Evolutionary conservation across 2,888 invertebrate species (phyloP), one percentile per base, ranked within the genome.

Genomic region (Cremastobaeus sp.): DNA sequence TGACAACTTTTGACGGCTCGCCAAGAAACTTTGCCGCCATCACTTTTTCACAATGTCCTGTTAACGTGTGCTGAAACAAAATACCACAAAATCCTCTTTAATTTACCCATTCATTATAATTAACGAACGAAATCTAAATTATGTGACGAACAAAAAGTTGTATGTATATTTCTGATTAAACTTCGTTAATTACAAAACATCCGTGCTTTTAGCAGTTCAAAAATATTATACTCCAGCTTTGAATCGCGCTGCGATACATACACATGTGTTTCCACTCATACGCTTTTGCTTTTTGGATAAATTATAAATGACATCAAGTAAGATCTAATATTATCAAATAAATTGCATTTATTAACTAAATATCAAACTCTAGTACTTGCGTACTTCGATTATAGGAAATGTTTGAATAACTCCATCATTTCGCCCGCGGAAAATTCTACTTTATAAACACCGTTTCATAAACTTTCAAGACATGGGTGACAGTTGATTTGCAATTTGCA

Each of bases 31-130:
- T 96, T 28, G 98, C 99, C 14, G 98, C 96, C 92, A 97, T 93
- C 77, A 99, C 99, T 90, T 99, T 99, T 55, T 95, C 97, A 84
- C 96, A 96, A 90, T 99, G 99, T 30, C 97, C 97, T 52, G 97
- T 97, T 81, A 98, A 89, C 48, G 96, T 96, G 88, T 96, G 95
- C 95, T 96, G 91, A 55, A 91, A 90, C 86, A 86, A 85, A 85
- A 85, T 72, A 74, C 8, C 15, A 45, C 32, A 65, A 68, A n/a
- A n/a, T n/a, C n/a, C n/a, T n/a, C n/a, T n/a, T n/a, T n/a, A n/a
- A n/a, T n/a, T n/a, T n/a, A n/a, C n/a, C n/a, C n/a, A n/a, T n/a
- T n/a, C n/a, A n/a, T n/a, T n/a, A 54, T 30, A 69, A 60, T 52
- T 45, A 69, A 68, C 12, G 45, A 59, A 43, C 34, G 20, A 43